Conservation (phyloP, 2,797 vertebrate species). For the Limnodromus scolopaceus region DNA sequence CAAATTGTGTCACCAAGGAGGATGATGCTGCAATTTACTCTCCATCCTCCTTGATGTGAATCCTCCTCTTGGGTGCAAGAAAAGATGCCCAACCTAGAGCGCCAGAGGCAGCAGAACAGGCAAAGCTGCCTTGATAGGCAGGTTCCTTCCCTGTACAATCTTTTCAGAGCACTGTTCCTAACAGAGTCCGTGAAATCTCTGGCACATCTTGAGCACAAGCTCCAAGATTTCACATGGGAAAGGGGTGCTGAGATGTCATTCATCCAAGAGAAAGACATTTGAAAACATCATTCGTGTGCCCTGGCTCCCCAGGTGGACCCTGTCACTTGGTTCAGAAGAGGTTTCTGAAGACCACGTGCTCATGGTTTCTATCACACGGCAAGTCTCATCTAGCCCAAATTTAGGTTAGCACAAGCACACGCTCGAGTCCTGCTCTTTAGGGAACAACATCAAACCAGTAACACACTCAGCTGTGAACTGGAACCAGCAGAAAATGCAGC, state of each 20-base stretch:
- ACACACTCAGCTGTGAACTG: not conserved
- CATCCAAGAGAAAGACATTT: not conserved
- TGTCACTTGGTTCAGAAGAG: not conserved
- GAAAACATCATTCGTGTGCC: accelerated
- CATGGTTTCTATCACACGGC: accelerated
- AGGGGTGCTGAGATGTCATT: not conserved
- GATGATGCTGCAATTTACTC: not conserved
- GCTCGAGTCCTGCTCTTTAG: not conserved
- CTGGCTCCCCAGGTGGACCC: not conserved
- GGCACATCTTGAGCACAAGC: not conserved
- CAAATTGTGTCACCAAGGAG: too few relatives aligned
- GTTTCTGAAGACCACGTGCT: not conserved
- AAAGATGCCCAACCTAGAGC: not conserved
- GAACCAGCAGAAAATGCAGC: not conserved
- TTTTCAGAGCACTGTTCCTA: not conserved
- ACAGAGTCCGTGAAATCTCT: not conserved
- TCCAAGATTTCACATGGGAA: not conserved
- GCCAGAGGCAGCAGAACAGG: not conserved
- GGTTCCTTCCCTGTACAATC: not conserved
- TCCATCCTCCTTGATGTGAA: not conserved
- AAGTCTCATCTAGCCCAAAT: not conserved
- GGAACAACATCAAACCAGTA: not conserved
- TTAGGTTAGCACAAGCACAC: not conserved
- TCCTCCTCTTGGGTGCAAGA: not conserved
- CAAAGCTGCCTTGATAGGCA: not conserved